Evolutionary conservation across 2,888 invertebrate species (phyloP).

Genomic region (Antheraea assamensis): DNA sequence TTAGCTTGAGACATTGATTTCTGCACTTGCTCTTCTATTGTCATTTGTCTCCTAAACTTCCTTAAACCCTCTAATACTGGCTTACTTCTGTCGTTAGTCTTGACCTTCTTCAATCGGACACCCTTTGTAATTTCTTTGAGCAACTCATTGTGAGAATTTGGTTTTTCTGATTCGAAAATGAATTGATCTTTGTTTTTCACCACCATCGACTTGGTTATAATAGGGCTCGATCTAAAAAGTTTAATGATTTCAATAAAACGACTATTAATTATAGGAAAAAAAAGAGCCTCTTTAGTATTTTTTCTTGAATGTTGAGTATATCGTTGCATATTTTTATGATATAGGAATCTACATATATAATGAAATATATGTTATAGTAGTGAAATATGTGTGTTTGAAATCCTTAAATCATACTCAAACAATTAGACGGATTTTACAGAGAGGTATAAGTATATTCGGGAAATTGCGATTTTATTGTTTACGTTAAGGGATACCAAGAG

Average conservation of each 20-base stretch:
- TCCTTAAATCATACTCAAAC: no score
- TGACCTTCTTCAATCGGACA: conserved; percentile 87
- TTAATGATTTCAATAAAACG: neutral
- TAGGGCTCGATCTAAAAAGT: conserved; percentile 79
- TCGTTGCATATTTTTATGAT: no score
- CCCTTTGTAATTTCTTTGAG: conserved; percentile 92
- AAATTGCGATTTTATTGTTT: no score
- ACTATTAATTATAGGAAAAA: neutral
- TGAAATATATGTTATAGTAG: no score
- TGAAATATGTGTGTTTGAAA: no score
- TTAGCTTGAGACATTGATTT: conserved; percentile 89
- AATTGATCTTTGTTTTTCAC: conserved; percentile 90
- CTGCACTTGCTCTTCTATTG: conserved; percentile 93
- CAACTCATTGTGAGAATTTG: conserved; percentile 89
- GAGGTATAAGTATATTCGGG: no score
- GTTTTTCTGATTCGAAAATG: conserved; percentile 93
- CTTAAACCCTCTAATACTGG: conserved; percentile 91
- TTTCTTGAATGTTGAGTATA: no score
- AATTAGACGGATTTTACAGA: no score
- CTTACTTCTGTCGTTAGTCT: conserved; percentile 93
- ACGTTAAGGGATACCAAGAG: no score
- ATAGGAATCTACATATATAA: no score
- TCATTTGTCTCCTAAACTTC: conserved; percentile 94
- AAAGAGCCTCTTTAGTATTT: no score
- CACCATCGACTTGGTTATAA: conserved; percentile 80